A percentile compares a stretch with the other conserved stretches of the same genome.
Evolutionary conservation across 2,797 vertebrate species (phyloP).

Genomic region (Malurus splendens): DNA sequence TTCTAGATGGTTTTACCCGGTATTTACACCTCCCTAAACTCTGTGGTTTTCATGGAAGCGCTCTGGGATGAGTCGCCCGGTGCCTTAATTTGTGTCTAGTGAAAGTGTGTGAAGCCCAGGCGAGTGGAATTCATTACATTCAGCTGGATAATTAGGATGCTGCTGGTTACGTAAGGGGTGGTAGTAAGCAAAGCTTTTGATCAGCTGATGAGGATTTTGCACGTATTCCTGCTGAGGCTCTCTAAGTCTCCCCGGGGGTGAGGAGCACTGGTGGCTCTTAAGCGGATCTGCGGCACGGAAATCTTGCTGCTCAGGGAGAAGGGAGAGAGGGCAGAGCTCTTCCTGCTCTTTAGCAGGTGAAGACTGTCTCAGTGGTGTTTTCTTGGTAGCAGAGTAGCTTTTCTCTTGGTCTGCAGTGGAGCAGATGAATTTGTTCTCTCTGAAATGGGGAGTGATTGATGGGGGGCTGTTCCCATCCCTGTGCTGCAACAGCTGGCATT

Average conservation of each 20-base stretch:
- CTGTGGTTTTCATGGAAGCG: not conserved
- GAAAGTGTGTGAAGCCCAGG: not conserved
- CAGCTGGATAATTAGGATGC: slow-evolving; percentile 41
- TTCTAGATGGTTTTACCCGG: not conserved
- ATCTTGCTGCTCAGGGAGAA: not conserved
- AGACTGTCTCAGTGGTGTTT: not conserved
- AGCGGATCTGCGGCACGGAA: not conserved
- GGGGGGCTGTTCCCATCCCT: not conserved
- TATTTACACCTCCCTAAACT: not conserved
- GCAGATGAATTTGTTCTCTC: not conserved
- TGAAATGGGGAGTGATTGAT: not conserved
- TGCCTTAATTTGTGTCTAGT: not conserved
- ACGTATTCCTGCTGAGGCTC: not conserved
- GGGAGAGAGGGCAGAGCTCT: not conserved
- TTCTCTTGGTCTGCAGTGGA: too few relatives aligned
- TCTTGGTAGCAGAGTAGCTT: not conserved
- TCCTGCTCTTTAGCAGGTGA: not conserved
- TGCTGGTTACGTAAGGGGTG: not conserved
- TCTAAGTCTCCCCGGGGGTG: not conserved
- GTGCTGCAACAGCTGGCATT: not conserved
- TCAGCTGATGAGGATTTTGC: slow-evolving; percentile 42
- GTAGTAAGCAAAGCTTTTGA: slow-evolving; percentile 45
- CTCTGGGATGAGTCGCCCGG: accelerated
- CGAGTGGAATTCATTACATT: not conserved
- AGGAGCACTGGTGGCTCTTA: not conserved